Base-by-base conservation (phyloP, 2,797 vertebrate species). In the Rachycentron canadum region DNA sequence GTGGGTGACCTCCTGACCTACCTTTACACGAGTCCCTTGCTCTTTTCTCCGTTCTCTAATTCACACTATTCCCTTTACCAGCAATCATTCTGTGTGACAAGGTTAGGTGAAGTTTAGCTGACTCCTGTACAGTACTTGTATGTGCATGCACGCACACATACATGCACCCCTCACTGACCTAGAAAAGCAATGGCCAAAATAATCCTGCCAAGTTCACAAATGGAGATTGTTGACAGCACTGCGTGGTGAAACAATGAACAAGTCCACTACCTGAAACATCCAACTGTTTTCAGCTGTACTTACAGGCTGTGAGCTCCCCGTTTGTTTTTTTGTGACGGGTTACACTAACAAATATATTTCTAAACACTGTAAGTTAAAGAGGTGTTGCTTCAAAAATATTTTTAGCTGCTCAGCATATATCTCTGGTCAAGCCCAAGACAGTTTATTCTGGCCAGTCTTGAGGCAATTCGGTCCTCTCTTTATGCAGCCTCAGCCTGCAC, bases 141-240 rank as follows among this genome's bases (percentile, higher is more conserved):
- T 61, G 47, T 75, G 47, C n/a, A 10, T 28, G 1, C 43, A 56
- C 60, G 55, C 41, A 47, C 70, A 58, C 45, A 65, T 32, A 41
- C 67, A 28, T 47, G 73, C 66, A 53, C 69, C 43, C 78, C 69
- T 73, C 68, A 69, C 70, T 87, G 83, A 87, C 82, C 86, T 79
- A 87, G 81, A 93, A 88, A 90, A 88, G 61, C 65, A 53, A 41
- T 8, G 58, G 82, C 85, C 82, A 86, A 89, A 86, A 85, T 82
- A 87, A 74, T 78, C 81, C 73, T 86, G 91, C 89, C 91, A 90
- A 87, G 83, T 90, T 91, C 90, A 91, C 78, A 85, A 89, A 88
- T 79, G 73, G 73, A 85, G 82, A 82, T 81, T 85, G 83, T 88
- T 87, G 84, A 88, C 78, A 76, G 84, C 79, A 26, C 81, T 59